Percentiles rank a stretch among this genome's conserved stretches.
These are phyloP conservation scores for Synodontis membranacea DNA, from an alignment of 2,113 vertebrate species.

Conservation along the genomic window DNA sequence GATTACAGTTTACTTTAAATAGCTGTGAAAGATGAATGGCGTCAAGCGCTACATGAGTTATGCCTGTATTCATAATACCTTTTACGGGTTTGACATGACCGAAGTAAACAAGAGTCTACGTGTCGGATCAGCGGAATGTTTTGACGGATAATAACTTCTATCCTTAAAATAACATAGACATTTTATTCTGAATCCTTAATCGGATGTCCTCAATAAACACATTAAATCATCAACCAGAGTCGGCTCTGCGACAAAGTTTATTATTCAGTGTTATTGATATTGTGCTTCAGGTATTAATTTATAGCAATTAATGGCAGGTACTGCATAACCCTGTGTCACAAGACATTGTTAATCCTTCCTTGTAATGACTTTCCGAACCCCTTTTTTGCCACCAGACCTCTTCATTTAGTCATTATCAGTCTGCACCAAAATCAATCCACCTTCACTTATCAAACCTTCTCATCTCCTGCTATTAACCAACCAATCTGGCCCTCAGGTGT, in stretches of 20 bases:
- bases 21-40: not conserved
- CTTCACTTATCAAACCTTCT: not conserved
- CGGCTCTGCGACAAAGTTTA: not conserved
- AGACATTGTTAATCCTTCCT: not conserved
- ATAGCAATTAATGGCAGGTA: not conserved
- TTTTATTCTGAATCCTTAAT: too few relatives aligned
- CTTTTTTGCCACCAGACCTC: not conserved
- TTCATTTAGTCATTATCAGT: not conserved
- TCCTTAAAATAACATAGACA: too few relatives aligned
- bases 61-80: not conserved
- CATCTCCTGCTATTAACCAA: not conserved
- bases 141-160: not conserved
- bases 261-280: not conserved
- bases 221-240: conserved; percentile 2
- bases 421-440: not conserved
- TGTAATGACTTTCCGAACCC: not conserved
- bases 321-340: not conserved
- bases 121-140: not conserved
- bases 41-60: not conserved
- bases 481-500: not conserved
- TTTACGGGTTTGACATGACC: not conserved
- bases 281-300: conserved; percentile 4
- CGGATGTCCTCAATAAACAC: not conserved
- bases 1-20: conserved; percentile 21
- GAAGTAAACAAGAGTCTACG: not conserved